Conservation (phyloP, 1,140 invertebrate species). For the Euwallacea fornicatus region DNA sequence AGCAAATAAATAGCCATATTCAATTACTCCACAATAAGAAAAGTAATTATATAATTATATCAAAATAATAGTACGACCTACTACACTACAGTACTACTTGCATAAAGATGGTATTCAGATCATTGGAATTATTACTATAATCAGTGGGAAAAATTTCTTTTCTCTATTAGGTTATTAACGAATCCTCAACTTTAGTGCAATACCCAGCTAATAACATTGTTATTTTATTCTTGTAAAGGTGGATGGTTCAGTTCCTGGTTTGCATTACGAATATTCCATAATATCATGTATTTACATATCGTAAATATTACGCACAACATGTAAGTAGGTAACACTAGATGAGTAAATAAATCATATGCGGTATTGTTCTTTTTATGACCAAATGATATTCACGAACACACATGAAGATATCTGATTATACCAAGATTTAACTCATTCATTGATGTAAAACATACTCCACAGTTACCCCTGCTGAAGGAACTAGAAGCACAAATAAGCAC, state of each 20-base stretch:
- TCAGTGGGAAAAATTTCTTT: slow-evolving; percentile 7
- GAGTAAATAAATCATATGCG: too few relatives aligned
- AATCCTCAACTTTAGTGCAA: background rate
- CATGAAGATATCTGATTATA: too few relatives aligned
- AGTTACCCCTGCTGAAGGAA: too few relatives aligned
- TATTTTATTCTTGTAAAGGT: background rate
- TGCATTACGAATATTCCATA: background rate
- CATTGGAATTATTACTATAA: slow-evolving; percentile 1
- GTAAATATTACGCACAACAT: too few relatives aligned
- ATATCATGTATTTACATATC: too few relatives aligned
- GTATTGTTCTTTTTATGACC: too few relatives aligned
- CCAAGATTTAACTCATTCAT: too few relatives aligned
- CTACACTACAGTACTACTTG: background rate
- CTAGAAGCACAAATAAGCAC: too few relatives aligned
- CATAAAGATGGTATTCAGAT: slow-evolving; percentile 4
- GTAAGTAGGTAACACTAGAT: too few relatives aligned
- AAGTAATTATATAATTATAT: slow-evolving; percentile 2
- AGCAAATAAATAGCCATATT: background rate
- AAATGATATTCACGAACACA: too few relatives aligned
- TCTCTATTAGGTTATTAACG: slow-evolving; percentile 9
- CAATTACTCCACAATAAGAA: background rate
- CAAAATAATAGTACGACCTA: slow-evolving; percentile 2
- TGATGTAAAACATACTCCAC: too few relatives aligned
- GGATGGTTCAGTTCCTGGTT: slow-evolving; percentile 4
- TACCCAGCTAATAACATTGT: background rate